A percentile compares a stretch with the other conserved stretches of the same genome.
Evolutionary conservation across 2,113 vertebrate genomes (phyloP).

Genomic region (Neodon shergylaensis): DNA sequence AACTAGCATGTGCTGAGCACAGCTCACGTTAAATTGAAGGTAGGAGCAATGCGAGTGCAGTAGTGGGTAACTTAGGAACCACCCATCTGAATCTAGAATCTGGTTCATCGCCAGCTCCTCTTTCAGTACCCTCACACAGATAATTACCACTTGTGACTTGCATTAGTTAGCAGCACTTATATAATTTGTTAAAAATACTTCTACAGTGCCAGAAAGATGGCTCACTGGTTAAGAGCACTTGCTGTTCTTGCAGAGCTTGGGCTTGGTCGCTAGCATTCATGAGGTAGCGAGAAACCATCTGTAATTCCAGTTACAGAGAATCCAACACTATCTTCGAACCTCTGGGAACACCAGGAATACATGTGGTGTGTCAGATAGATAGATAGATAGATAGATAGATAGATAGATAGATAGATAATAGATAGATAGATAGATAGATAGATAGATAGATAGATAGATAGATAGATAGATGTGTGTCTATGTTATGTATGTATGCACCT

Average conservation of each 20-base stretch:
- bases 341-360: background rate
- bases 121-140: background rate
- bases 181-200: background rate
- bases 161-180: background rate
- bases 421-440: too few species aligned
- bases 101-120: background rate
- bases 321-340: background rate
- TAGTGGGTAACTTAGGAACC: background rate
- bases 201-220: background rate
- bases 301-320: background rate
- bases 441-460: too few species aligned
- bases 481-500: background rate
- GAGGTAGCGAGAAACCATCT: background rate
- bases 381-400: too few species aligned
- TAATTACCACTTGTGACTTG: constrained; percentile 13
- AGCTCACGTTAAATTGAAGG: background rate
- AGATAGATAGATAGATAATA: too few species aligned
- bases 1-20: background rate
- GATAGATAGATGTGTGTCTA: background rate
- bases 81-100: background rate
- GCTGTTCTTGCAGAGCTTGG: background rate
- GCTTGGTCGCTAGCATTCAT: background rate
- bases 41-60: background rate
- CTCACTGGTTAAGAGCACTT: background rate
- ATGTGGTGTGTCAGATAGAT: background rate